Percentiles rank a stretch among this genome's conserved stretches.
Evolutionary conservation across 2,113 vertebrate genomes (phyloP).

Genomic region (Pseudopodoces humilis): DNA sequence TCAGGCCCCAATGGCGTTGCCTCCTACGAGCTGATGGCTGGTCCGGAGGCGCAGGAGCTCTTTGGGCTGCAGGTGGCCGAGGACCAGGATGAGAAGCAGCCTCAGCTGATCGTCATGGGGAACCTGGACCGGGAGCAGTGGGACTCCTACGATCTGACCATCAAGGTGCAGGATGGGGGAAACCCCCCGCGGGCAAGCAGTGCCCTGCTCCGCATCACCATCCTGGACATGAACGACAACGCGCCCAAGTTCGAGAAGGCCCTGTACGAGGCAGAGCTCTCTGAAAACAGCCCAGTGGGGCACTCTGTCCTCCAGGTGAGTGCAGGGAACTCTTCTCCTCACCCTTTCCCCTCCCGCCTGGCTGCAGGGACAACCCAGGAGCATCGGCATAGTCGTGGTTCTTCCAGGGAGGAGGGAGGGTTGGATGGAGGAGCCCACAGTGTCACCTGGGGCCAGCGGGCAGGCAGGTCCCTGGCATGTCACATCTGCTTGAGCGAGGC

Average conservation of each 20-base stretch:
- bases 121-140: constrained; percentile 92
- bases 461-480: background rate
- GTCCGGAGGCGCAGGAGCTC: constrained; percentile 85
- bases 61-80: constrained; percentile 92
- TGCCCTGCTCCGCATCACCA: constrained; percentile 89
- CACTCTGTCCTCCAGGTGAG: constrained; percentile 95
- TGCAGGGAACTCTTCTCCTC: fast-evolving
- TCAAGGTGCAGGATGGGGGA: constrained; percentile 93
- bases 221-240: constrained; percentile 96
- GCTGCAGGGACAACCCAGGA: background rate
- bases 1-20: constrained; percentile 87
- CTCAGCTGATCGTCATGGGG: constrained; percentile 93
- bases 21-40: constrained; percentile 86
- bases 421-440: background rate
- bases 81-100: constrained; percentile 90
- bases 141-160: constrained; percentile 95
- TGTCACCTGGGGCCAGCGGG: fast-evolving
- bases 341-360: background rate
- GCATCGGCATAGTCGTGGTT: fast-evolving
- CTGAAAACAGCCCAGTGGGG: constrained; percentile 90
- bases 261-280: constrained; percentile 88
- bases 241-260: constrained; percentile 89
- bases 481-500: background rate
- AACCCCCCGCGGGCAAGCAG: constrained; percentile 86
- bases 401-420: background rate